Percentiles rank a stretch among this genome's conserved stretches.
Evolutionary conservation across 2,888 invertebrate species (phyloP).

Genomic region (Tridacna crocea): DNA sequence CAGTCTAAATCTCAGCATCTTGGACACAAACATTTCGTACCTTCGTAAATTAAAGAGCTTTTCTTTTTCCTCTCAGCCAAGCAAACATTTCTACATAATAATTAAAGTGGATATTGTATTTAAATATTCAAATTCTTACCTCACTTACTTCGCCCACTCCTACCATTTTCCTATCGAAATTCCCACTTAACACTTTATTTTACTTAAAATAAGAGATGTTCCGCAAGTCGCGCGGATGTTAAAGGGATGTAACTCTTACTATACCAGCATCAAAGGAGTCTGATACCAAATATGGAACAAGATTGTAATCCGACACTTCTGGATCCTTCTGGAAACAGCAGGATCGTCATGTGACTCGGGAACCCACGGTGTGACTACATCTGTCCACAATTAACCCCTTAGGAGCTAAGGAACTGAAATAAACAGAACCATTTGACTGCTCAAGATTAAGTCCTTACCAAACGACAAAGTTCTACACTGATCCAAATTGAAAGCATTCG

Average conservation of each 20-base stretch:
- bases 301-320: slow-evolving; percentile 13
- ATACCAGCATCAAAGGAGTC: neutral
- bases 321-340: slow-evolving; percentile 18
- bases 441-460: no score
- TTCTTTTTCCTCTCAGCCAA: neutral
- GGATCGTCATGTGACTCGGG: neutral
- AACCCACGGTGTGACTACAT: no score
- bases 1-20: slow-evolving; percentile 13
- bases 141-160: neutral
- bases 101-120: neutral
- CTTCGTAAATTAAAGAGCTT: slow-evolving; percentile 12
- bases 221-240: neutral
- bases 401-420: no score
- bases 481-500: no score
- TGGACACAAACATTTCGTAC: neutral
- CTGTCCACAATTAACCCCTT: no score
- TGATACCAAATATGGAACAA: slow-evolving; percentile 24
- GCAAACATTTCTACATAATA: neutral
- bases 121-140: neutral
- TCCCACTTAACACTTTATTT: neutral
- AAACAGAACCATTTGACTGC: no score
- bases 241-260: slow-evolving; percentile 17
- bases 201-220: no score
- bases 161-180: neutral
- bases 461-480: no score